A percentile compares a stretch with the other conserved stretches of the same genome.
Conservation (phyloP, 2,113 vertebrate genomes). For the Natator depressus region DNA sequence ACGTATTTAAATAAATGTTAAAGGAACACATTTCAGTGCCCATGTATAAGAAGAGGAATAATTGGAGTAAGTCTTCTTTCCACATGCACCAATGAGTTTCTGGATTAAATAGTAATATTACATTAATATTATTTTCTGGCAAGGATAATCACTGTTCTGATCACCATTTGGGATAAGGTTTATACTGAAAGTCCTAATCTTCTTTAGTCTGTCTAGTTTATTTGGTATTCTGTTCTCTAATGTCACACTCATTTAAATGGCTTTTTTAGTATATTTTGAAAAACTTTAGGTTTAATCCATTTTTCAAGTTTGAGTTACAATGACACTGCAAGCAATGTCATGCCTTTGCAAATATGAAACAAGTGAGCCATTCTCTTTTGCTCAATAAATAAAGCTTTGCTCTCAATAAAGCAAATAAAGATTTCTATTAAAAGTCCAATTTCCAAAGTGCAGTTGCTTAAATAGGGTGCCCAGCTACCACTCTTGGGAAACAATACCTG, state of each 20-base stretch:
- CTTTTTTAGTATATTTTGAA: neutral
- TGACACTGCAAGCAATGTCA: neutral
- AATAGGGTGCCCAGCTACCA: neutral
- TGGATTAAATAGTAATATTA: neutral
- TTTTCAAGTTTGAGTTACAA: neutral
- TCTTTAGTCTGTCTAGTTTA: neutral
- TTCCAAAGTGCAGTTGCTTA: fast-evolving
- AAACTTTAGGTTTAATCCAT: neutral
- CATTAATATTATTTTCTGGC: neutral
- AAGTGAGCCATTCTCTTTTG: neutral
- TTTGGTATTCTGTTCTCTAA: neutral
- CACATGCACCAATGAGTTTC: neutral
- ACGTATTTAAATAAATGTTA: neutral
- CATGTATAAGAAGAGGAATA: neutral
- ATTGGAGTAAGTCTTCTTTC: neutral
- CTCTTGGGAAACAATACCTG: neutral
- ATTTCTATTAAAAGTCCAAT: neutral
- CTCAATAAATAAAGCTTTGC: neutral
- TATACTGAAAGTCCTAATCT: neutral
- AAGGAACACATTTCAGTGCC: slow-evolving; percentile 1
- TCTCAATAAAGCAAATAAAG: neutral
- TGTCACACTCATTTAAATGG: neutral
- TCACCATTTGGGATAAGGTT: neutral
- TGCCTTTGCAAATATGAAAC: neutral
- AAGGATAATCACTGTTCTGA: neutral